Conservation (phyloP, 2,113 vertebrate species). For the Lycocorax pyrrhopterus region DNA sequence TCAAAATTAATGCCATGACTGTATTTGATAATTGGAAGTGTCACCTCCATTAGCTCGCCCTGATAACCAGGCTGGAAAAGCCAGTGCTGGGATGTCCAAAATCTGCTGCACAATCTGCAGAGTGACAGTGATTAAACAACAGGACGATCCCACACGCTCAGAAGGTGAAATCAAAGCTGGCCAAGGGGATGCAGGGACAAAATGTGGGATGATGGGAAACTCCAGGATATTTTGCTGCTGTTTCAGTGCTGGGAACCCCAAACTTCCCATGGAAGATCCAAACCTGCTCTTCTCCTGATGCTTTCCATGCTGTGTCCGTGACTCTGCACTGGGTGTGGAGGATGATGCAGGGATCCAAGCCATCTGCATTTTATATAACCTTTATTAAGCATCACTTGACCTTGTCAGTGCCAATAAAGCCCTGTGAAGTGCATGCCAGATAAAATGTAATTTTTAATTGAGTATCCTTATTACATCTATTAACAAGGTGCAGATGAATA, state of each 20-base stretch:
- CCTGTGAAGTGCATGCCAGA: not conserved
- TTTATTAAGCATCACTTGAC: slow-evolving; percentile 49
- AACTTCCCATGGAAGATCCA: accelerated
- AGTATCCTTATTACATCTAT: slow-evolving; percentile 24
- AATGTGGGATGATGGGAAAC: accelerated
- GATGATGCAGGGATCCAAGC: not conserved
- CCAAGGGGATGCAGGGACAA: not conserved
- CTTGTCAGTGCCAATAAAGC: slow-evolving; percentile 35
- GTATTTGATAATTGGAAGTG: slow-evolving; percentile 47
- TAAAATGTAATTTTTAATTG: slow-evolving; percentile 50
- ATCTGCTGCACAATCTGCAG: not conserved
- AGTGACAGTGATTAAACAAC: not conserved
- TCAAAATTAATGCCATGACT: not conserved
- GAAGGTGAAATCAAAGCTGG: not conserved
- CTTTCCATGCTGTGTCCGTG: accelerated
- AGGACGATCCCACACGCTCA: accelerated
- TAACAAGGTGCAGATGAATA: slow-evolving; percentile 40
- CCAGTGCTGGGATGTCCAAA: not conserved
- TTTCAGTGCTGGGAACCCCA: not conserved
- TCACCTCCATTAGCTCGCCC: slow-evolving; percentile 34
- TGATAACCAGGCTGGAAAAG: slow-evolving; percentile 36
- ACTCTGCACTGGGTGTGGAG: not conserved
- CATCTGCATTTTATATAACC: not conserved
- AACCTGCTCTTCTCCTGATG: not conserved
- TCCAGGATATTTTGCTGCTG: not conserved